Evolutionary conservation across 2,113 vertebrate genomes (phyloP).

Genomic region (Halichoerus grypus): DNA sequence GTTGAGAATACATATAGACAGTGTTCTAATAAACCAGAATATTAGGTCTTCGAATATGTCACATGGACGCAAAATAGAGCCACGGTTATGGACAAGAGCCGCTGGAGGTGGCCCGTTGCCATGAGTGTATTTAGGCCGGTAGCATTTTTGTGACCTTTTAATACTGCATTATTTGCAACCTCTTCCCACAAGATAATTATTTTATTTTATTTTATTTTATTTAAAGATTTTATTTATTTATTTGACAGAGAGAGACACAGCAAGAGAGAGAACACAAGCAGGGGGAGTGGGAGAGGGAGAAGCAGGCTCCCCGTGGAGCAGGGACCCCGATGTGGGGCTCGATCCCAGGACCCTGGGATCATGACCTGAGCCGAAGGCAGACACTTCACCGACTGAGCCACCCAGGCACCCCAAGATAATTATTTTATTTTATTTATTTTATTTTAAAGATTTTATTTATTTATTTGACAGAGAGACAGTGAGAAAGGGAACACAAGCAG

Average conservation of each 20-base stretch:
- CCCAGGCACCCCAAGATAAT: constrained; percentile 64
- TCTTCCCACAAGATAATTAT: constrained; percentile 81
- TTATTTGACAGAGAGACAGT: too few species aligned
- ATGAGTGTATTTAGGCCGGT: constrained; percentile 72
- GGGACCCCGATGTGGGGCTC: too few species aligned
- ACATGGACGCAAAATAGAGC: constrained; percentile 78
- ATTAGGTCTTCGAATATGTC: constrained; percentile 84
- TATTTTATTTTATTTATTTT: constrained; percentile 72
- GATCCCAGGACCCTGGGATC: too few species aligned
- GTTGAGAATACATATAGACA: constrained; percentile 84
- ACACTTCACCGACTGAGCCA: too few species aligned
- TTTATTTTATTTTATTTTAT: constrained; percentile 23
- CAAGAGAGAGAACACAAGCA: too few species aligned
- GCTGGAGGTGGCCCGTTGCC: constrained; percentile 48
- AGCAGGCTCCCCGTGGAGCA: too few species aligned
- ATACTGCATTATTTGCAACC: constrained; percentile 79
- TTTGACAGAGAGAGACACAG: too few species aligned
- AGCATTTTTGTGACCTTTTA: constrained; percentile 84
- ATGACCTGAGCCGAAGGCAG: too few species aligned
- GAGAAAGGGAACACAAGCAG: too few species aligned
- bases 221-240: too few species aligned
- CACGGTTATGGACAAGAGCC: constrained; percentile 62
- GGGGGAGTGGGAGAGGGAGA: too few species aligned
- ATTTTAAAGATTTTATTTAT: too few species aligned
- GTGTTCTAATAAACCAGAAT: constrained; percentile 86